These are phyloP conservation scores for Proterorhinus semilunaris DNA, from an alignment of 2,113 vertebrate species.

Conservation along the genomic window DNA sequence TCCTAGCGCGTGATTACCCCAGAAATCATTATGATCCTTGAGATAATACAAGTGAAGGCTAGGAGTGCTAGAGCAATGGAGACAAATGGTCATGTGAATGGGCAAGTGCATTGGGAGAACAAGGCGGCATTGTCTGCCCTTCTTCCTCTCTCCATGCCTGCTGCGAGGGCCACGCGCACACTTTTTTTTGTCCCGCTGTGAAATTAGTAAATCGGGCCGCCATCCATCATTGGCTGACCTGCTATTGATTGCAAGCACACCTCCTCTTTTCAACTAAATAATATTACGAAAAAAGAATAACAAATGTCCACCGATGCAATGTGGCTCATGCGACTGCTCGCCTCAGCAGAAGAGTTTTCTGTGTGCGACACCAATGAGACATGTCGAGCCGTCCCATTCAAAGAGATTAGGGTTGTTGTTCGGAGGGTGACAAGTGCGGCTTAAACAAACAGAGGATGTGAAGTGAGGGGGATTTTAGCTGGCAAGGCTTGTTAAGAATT, in stretches of 20 bases:
- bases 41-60: constrained; percentile 51
- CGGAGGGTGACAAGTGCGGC: constrained; percentile 50
- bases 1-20: constrained; percentile 53
- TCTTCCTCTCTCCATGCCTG: constrained; percentile 49
- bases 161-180: constrained; percentile 39
- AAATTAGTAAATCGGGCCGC: constrained; percentile 78
- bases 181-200: constrained; percentile 75
- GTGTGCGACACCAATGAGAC: constrained; percentile 14
- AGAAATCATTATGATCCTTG: constrained; percentile 51
- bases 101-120: constrained; percentile 56
- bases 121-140: constrained; percentile 38
- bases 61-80: constrained; percentile 54
- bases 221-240: constrained; percentile 78
- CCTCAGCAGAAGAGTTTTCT: constrained; percentile 48
- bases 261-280: constrained; percentile 77
- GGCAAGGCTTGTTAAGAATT: constrained; percentile 37
- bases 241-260: constrained; percentile 71
- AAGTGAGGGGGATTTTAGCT: constrained; percentile 28
- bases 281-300: constrained; percentile 71
- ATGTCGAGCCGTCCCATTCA: constrained; percentile 36
- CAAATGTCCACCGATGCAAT: constrained; percentile 51
- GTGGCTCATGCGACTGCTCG: constrained; percentile 24
- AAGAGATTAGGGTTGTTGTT: constrained; percentile 50
- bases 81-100: constrained; percentile 61
- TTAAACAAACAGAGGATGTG: constrained; percentile 41